Evolutionary conservation across 2,113 vertebrate genomes (phyloP).

Genomic region (Seriola aureovittata): DNA sequence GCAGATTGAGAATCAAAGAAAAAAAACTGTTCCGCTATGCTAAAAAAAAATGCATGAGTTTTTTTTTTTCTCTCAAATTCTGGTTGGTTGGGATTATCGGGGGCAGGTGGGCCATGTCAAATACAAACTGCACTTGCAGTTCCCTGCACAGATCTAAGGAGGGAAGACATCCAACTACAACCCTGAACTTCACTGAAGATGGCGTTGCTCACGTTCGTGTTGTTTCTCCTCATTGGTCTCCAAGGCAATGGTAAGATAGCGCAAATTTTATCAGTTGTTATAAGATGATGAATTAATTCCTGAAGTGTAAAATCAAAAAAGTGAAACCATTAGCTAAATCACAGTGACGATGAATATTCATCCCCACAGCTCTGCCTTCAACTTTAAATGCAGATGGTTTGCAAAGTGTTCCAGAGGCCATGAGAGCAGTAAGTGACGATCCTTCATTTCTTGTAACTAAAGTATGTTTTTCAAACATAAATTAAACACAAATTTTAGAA

Average conservation of each 20-base stretch:
- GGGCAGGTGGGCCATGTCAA: not conserved
- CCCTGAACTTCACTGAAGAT: slow-evolving; percentile 45
- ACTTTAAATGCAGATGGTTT: slow-evolving; percentile 24
- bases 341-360: slow-evolving; percentile 2
- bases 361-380: slow-evolving; percentile 57
- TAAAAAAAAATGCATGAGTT: not conserved
- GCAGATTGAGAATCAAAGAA: not conserved
- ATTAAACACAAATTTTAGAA: not conserved
- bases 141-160: slow-evolving; percentile 22
- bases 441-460: not conserved
- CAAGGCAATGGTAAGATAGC: slow-evolving; percentile 69
- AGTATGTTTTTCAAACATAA: not conserved
- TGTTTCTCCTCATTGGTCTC: slow-evolving; percentile 65
- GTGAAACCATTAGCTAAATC: not conserved
- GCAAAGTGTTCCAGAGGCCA: slow-evolving; percentile 24
- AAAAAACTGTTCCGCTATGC: slow-evolving; percentile 18
- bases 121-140: slow-evolving; percentile 46
- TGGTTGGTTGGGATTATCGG: slow-evolving; percentile 20
- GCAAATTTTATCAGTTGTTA: not conserved
- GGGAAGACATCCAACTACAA: not conserved
- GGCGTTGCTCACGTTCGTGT: slow-evolving; percentile 51
- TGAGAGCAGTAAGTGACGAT: slow-evolving; percentile 45
- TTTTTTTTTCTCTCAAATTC: not conserved
- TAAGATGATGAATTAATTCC: not conserved
- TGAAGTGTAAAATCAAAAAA: not conserved